Percentiles rank a stretch among this genome's conserved stretches.
Conservation (phyloP, 2,888 invertebrate species). For the Loripinus fragilis region DNA sequence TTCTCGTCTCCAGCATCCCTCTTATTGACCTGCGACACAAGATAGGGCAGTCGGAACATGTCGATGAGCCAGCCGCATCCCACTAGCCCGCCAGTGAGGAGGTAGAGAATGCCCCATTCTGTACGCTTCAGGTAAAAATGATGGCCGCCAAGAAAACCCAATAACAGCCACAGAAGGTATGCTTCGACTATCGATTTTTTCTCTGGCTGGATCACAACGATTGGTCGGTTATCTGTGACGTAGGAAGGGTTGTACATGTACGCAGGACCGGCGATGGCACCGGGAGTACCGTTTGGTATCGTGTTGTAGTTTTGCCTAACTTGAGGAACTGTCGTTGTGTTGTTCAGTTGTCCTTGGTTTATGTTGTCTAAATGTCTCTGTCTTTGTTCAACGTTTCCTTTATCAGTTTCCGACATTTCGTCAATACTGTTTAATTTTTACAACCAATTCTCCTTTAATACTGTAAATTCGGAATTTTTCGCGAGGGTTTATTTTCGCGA, state of each 20-base stretch:
- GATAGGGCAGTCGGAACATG: constrained; percentile 64
- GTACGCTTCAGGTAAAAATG: constrained; percentile 64
- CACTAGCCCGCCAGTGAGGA: constrained; percentile 67
- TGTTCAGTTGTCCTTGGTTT: background rate
- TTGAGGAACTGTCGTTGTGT: background rate
- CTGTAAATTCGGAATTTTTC: no score
- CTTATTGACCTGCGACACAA: constrained; percentile 61
- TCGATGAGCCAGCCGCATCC: constrained; percentile 68
- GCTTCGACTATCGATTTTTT: constrained; percentile 60
- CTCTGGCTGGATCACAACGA: background rate
- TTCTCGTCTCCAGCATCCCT: constrained; percentile 12
- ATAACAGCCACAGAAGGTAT: constrained; percentile 53
- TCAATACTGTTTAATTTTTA: no score
- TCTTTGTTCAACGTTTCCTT: no score
- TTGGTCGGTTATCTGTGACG: background rate
- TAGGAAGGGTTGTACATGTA: constrained; percentile 22
- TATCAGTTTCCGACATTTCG: no score
- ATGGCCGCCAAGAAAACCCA: constrained; percentile 58
- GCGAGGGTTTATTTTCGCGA: no score
- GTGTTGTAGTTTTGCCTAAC: constrained; percentile 35
- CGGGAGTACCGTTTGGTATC: background rate
- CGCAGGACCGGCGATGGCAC: constrained; percentile 8
- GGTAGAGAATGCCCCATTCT: constrained; percentile 63
- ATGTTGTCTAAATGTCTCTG: no score
- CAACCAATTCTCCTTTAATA: no score